These are phyloP conservation scores for Hystrix cristata DNA, from an alignment of 2,113 vertebrate species.

Conservation along the genomic window DNA sequence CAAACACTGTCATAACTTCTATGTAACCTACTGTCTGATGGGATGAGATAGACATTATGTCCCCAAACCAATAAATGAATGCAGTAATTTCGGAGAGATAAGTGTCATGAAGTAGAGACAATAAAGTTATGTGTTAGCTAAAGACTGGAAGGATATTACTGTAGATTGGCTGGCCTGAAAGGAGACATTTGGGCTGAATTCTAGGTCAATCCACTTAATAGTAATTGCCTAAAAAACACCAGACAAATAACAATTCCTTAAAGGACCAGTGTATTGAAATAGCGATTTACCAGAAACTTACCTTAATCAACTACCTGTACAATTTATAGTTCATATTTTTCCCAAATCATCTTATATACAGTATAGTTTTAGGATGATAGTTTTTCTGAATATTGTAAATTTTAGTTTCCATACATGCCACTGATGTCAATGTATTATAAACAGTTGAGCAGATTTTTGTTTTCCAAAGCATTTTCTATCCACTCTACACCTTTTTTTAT, in stretches of 20 bases:
- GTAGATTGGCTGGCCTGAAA: background rate
- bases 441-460: background rate
- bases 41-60: background rate
- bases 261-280: background rate
- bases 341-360: background rate
- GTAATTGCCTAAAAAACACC: background rate
- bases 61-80: background rate
- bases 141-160: background rate
- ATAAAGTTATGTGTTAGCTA: background rate
- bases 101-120: background rate
- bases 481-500: background rate
- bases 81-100: slow-evolving; percentile 7
- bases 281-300: background rate
- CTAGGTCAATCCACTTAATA: background rate
- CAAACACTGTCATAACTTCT: background rate
- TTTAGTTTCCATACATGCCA: background rate
- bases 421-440: background rate
- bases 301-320: background rate
- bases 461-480: slow-evolving; percentile 29
- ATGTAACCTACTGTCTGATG: background rate
- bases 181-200: background rate
- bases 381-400: background rate
- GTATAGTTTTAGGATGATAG: background rate
- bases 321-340: slow-evolving; percentile 27
- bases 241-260: background rate